A percentile compares a stretch with the other conserved stretches of the same genome.
Conservation (phyloP, 2,888 invertebrate species). For the Monopis laevigella region DNA sequence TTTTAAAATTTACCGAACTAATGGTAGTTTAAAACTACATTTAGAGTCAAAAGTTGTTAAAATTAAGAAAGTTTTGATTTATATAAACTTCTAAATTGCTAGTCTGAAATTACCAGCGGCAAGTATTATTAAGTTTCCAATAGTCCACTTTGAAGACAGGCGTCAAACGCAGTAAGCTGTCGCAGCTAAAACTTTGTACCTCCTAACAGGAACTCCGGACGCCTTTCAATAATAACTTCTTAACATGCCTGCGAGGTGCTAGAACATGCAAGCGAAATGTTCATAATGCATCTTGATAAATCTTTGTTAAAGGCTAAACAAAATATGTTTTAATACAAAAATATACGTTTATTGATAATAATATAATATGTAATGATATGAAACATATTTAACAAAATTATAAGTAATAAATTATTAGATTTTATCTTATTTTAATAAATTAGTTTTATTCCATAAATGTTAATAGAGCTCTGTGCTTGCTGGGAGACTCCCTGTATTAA, state of each 20-base stretch:
- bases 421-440: too few species aligned
- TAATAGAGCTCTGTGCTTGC: too few species aligned
- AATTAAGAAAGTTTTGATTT: constrained; percentile 8
- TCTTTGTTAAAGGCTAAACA: too few species aligned
- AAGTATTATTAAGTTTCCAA: constrained; percentile 8
- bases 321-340: too few species aligned
- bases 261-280: background rate
- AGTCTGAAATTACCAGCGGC: constrained; percentile 8
- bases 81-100: constrained; percentile 6
- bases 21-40: background rate
- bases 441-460: too few species aligned
- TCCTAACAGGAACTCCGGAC: constrained; percentile 5
- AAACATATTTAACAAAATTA: too few species aligned
- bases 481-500: too few species aligned
- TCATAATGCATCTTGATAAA: too few species aligned
- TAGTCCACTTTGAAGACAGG: constrained; percentile 6
- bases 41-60: background rate
- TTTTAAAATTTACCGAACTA: background rate
- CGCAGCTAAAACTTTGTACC: constrained; percentile 9
- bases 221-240: constrained; percentile 16
- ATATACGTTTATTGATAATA: too few species aligned
- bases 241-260: constrained; percentile 11
- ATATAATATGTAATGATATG: too few species aligned
- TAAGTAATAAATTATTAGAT: too few species aligned
- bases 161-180: constrained; percentile 11